phyloP scores from a whole-genome alignment of 2,797 vertebrate genomes.

The Sebastes iracundus region DNA sequence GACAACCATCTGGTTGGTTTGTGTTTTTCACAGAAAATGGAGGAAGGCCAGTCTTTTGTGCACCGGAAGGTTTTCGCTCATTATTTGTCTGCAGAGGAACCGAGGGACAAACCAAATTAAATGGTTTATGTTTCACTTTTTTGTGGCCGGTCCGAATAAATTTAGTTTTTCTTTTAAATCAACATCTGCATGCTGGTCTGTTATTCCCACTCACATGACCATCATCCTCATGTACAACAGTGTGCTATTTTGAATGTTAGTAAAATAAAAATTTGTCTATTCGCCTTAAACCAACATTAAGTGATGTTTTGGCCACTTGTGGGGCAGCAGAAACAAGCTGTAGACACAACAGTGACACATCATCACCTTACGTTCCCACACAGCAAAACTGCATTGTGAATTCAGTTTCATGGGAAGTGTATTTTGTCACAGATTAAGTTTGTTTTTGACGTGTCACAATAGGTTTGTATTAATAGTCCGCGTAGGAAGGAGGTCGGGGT shows the following conservation, averaged over 20 bases:
- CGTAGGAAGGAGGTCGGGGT: too few species aligned
- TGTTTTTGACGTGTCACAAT: too few species aligned
- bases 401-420: too few species aligned
- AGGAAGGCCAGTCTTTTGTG: neutral
- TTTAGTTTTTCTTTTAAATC: neutral
- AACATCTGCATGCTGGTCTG: neutral
- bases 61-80: neutral
- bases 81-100: neutral
- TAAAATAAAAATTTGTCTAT: neutral
- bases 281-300: too few species aligned
- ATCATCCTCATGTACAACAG: neutral
- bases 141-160: neutral
- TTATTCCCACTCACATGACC: neutral
- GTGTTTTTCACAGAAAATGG: neutral
- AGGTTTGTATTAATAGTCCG: too few species aligned
- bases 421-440: too few species aligned
- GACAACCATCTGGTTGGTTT: neutral
- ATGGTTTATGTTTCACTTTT: neutral
- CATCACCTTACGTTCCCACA: too few species aligned
- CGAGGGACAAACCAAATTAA: rapidly evolving
- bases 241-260: neutral
- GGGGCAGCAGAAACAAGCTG: too few species aligned
- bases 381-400: too few species aligned
- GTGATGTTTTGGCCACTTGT: too few species aligned
- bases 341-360: too few species aligned